Base-by-base conservation (phyloP, 2,797 vertebrate genomes). In the Characodon lateralis region DNA sequence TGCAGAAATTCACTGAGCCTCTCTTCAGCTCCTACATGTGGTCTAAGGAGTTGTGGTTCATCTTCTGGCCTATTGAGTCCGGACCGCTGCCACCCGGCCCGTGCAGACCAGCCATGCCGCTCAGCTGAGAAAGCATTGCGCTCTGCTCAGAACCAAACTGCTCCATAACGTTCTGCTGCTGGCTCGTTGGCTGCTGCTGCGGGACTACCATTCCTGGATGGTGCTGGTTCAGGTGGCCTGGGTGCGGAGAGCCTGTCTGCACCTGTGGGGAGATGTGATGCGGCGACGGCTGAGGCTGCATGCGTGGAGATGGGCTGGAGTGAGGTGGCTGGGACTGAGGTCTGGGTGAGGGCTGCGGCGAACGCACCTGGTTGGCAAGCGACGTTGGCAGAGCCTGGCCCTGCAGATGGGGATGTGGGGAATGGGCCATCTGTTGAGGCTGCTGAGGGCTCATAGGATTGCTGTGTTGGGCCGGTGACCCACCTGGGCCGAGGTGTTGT, bases 321-420 rank as follows among this genome's bases (percentile, higher is more conserved):
- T 98, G 98, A 16, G 98, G 97, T 0, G 98, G 98, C 91, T 99
- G 98, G 55, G 98, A 99, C 90, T 99, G 98, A 0, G 98, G 98
- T 81, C 98, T 95, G 0, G 98, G 98, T 0, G 98, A 99, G 18
- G 98, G 98, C 87, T 99, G 98, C 0, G 98, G 98, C 39, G 98
- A 99, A 26, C 98, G 98, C 87, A 99, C 98, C 96, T 99, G 98
- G 90, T 96, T 99, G 83, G 96, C 97, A 83, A 99, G 96, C 1
- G 98, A 96, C 9, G 96, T 92, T 79, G 95, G 93, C 89, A 96
- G 93, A 72, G 96, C 93, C 93, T 97, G 97, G 88, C 96, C 96
- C 65, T 98, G 98, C 89, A 97, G 94, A 90, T 99, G 98, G 0
- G 97, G 97, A 81, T 99, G 98, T 0, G 98, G 97, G 48, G 98